These are phyloP conservation scores for Heliconius erato DNA, from an alignment of 2,888 invertebrate genomes.

Conservation along the genomic window DNA sequence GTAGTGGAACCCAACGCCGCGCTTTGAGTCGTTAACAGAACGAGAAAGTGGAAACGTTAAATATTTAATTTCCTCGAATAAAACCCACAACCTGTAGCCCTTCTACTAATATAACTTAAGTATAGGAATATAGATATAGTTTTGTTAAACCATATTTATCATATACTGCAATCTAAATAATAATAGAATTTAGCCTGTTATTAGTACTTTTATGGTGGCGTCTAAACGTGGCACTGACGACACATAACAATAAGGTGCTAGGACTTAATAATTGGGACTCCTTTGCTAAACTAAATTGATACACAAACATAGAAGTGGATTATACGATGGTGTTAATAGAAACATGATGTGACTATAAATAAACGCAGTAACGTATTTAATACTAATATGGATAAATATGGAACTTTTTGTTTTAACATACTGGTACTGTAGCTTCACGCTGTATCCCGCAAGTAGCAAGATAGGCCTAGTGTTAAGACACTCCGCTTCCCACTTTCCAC, in stretches of 20 bases:
- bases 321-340: slow-evolving; percentile 36
- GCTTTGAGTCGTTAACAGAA: not conserved
- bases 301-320: slow-evolving; percentile 33
- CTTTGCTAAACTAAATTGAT: slow-evolving; percentile 34
- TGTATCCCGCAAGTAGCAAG: too few species aligned
- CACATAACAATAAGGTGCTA: slow-evolving; percentile 49
- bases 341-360: slow-evolving; percentile 29
- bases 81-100: too few species aligned
- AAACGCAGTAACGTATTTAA: not conserved
- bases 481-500: too few species aligned
- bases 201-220: slow-evolving; percentile 79
- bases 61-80: too few species aligned
- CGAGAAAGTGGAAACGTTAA: too few species aligned
- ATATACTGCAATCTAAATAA: slow-evolving; percentile 61
- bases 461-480: too few species aligned
- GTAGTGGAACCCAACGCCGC: too few species aligned
- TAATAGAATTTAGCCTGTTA: slow-evolving; percentile 64
- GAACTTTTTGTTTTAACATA: not conserved
- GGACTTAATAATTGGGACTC: slow-evolving; percentile 47
- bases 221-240: slow-evolving; percentile 72
- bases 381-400: not conserved
- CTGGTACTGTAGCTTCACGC: not conserved
- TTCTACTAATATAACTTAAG: not conserved
- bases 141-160: slow-evolving; percentile 21
- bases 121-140: not conserved